A percentile compares a stretch with the other conserved stretches of the same genome.
Conservation (phyloP, 2,113 vertebrate genomes). For the Eonycteris spelaea region DNA sequence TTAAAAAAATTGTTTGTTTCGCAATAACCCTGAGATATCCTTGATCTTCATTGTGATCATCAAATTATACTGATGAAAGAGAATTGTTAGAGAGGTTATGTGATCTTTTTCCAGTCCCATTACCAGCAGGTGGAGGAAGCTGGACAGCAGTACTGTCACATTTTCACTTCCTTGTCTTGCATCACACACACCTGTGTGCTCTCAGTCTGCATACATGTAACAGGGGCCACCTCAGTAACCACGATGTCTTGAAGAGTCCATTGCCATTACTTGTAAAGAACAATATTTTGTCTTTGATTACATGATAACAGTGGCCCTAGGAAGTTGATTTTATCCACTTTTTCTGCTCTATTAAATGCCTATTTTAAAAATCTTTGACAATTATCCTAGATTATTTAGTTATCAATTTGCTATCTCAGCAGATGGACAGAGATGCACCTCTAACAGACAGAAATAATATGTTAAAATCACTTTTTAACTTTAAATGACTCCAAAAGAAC, state of each 20-base stretch:
- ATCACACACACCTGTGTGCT: too few species aligned
- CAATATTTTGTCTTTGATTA: background rate
- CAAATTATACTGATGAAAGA: background rate
- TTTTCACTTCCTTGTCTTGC: background rate
- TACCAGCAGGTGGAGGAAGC: background rate
- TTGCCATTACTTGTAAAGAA: background rate
- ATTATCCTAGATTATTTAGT: background rate
- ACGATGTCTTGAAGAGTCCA: background rate
- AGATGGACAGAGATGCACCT: background rate
- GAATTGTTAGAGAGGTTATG: background rate
- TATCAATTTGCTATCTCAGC: background rate
- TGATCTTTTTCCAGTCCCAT: background rate
- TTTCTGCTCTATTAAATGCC: background rate
- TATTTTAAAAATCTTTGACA: background rate
- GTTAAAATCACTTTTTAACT: background rate
- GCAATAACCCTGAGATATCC: background rate
- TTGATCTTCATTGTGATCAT: background rate
- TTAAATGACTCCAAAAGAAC: background rate
- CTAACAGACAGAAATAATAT: background rate
- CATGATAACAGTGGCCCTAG: background rate
- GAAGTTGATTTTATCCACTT: background rate
- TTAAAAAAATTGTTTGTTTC: background rate
- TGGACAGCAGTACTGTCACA: too few species aligned
- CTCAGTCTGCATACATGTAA: fast-evolving
- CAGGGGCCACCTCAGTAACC: fast-evolving